Evolutionary conservation across 2,888 invertebrate species (phyloP), one percentile per base, ranked within the genome.

Genomic region (Epinotia demarniana): DNA sequence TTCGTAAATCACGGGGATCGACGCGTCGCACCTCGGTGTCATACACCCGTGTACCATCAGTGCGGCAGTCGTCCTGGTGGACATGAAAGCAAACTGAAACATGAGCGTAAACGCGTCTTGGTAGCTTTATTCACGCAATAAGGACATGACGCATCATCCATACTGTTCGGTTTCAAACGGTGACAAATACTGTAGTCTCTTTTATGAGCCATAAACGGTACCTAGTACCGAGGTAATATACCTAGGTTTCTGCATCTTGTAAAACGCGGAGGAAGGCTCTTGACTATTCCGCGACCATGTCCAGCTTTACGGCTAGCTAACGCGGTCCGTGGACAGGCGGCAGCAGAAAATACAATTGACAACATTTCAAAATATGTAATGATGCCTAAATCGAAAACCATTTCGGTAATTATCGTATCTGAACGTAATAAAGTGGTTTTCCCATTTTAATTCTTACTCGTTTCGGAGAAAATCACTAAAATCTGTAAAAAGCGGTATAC

Each of bases 1-100:
- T 80, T 78, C 73, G 80, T 84, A 84, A 84, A 86, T 86, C 86
- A 79, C 46, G 43, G 73, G 66, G 63, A 72, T 78, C 75, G 73
- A 78, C 78, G 72, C 72, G 79, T 78, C 79, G 76, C 73, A 77
- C 67, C 77, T 76, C 69, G 77, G 78, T 77, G 78, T 64, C 79
- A 58, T 57, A 57, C 39, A n/a, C 39, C 43, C 16, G 8, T 53
- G 27, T 13, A 27, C 11, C 53, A 68, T 58, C 39, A 60, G 19
- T 33, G 60, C 58, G 16, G 23, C 58, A 43, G 13, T 16, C 16
- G 3, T 46, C n/a, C 16, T 46, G 60, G 57, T 43, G n/a, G n/a
- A 61, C 13, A 33, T 61, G 27, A n/a, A 57, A 33, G 27, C 2
- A 27, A 27, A 53, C n/a, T 53, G 49, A 53, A 53, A 49, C 49